A percentile compares a stretch with the other conserved stretches of the same genome.
These are phyloP conservation scores for Corythornis leucogaster DNA, from an alignment of 2,797 vertebrate genomes.

Conservation along the genomic window DNA sequence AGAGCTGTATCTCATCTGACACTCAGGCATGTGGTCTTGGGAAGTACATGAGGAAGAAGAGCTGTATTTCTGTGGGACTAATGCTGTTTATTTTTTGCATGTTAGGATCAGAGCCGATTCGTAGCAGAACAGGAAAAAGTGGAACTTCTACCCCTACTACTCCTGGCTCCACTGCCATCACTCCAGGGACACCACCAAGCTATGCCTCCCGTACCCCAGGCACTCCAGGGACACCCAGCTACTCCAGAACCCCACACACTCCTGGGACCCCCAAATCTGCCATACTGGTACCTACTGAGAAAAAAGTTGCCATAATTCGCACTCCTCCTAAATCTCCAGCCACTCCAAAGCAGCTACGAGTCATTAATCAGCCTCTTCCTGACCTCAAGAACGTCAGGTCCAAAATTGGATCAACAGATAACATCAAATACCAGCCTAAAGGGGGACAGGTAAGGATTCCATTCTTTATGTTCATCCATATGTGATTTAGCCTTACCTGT, in stretches of 20 bases:
- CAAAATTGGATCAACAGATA: conserved; percentile 93
- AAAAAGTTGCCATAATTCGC: conserved; percentile 94
- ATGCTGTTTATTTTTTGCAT: not conserved
- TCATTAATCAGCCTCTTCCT: conserved; percentile 92
- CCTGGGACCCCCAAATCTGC: conserved; percentile 94
- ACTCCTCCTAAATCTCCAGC: conserved; percentile 95
- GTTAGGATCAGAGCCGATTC: conserved; percentile 88
- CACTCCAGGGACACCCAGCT: conserved; percentile 89
- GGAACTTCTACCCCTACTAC: conserved; percentile 93
- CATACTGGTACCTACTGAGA: conserved; percentile 91
- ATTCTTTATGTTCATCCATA: not conserved
- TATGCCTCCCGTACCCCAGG: conserved; percentile 94
- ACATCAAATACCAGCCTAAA: conserved; percentile 94
- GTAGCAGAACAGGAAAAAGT: conserved; percentile 91
- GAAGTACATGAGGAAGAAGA: not conserved
- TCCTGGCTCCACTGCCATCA: conserved; percentile 92
- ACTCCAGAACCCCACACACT: conserved; percentile 87
- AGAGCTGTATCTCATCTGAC: not conserved
- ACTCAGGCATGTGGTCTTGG: not conserved
- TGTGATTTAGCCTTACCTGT: not conserved
- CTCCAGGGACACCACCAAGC: conserved; percentile 92
- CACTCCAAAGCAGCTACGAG: conserved; percentile 89
- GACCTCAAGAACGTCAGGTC: conserved; percentile 94
- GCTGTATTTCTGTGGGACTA: not conserved
- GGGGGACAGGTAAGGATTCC: conserved; percentile 91